phyloP scores from a whole-genome alignment of 2,113 vertebrate species.

The Alethe castanea region DNA sequence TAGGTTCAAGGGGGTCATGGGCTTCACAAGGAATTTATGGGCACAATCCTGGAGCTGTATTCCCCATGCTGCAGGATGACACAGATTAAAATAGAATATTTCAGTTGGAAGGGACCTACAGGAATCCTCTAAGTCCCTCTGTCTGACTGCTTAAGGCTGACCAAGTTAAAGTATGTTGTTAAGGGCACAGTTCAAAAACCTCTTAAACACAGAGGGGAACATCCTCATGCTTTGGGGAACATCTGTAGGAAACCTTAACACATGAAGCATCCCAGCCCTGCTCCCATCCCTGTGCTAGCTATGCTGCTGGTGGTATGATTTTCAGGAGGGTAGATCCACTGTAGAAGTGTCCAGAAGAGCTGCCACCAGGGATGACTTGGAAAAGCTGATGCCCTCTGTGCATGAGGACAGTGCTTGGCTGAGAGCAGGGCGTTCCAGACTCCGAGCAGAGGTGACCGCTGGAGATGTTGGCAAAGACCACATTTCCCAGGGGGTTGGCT shows the following conservation, averaged over 20 bases:
- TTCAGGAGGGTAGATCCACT: neutral
- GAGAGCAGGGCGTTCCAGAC: neutral
- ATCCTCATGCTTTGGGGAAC: neutral
- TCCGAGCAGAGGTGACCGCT: fast-evolving
- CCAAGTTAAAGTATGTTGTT: neutral
- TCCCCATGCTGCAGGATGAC: neutral
- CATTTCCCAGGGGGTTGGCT: fast-evolving
- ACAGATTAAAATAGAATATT: neutral
- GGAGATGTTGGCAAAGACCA: neutral
- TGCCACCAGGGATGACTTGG: neutral
- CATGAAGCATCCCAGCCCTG: neutral
- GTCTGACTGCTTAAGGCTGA: neutral
- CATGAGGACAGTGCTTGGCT: neutral
- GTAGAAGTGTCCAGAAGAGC: neutral
- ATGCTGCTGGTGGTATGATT: neutral
- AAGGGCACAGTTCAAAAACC: neutral
- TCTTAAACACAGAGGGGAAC: neutral
- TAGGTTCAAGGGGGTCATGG: neutral
- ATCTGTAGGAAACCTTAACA: neutral
- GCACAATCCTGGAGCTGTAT: neutral
- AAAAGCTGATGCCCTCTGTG: neutral
- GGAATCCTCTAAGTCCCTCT: neutral
- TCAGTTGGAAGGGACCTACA: neutral
- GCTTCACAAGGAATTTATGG: neutral
- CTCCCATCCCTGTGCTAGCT: neutral